phyloP scores from a whole-genome alignment of 64 coral and sea anemone genomes.

The Astreopora myriophthalma region DNA sequence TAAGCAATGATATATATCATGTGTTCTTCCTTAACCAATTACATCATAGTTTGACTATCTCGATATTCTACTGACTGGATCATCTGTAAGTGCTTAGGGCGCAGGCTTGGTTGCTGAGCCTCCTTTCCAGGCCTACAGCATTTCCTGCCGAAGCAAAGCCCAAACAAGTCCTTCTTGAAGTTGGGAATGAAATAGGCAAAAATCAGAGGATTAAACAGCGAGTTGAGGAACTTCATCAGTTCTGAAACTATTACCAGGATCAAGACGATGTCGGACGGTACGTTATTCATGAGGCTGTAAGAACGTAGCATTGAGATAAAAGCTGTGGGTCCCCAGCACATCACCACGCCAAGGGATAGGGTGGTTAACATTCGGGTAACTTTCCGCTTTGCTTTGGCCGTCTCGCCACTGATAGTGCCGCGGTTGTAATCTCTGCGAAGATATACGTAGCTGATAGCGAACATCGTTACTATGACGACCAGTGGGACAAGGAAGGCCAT shows the following conservation, averaged over 20 bases:
- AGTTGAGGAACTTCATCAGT: constrained; percentile 31
- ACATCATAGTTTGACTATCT: constrained; percentile 41
- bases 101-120: neutral
- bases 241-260: constrained; percentile 8
- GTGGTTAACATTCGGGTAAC: constrained; percentile 7
- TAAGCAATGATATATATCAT: too few species aligned
- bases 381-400: constrained; percentile 23
- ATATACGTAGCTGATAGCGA: neutral
- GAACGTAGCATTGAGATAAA: constrained; percentile 31
- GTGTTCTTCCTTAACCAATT: too few species aligned
- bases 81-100: neutral
- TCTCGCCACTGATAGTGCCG: neutral
- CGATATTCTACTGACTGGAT: constrained; percentile 9
- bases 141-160: neutral
- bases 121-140: neutral
- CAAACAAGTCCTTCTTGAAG: constrained; percentile 47
- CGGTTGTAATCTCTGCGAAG: constrained; percentile 2
- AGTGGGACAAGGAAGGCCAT: neutral
- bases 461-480: constrained; percentile 4
- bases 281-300: neutral
- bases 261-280: neutral
- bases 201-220: constrained; percentile 53
- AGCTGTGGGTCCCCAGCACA: constrained; percentile 42
- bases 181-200: constrained; percentile 50
- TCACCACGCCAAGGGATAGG: constrained; percentile 22